Conservation (phyloP, 2,797 vertebrate genomes). For the Thunnus albacares region DNA sequence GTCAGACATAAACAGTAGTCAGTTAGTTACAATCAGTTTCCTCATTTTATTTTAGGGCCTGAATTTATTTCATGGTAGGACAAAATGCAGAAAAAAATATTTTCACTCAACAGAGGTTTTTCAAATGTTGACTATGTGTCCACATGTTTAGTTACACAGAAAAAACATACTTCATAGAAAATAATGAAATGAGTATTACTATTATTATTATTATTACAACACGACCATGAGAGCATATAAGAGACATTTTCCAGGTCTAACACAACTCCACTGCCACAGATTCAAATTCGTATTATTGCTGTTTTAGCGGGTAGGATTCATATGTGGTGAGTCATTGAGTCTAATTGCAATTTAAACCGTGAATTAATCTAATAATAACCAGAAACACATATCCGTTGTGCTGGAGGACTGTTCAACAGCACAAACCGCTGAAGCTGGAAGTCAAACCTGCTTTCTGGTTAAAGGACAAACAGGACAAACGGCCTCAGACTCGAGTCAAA, state of each 20-base stretch:
- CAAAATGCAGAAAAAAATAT: not conserved
- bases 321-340: constrained; percentile 34
- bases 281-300: not conserved
- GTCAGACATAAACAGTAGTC: no score
- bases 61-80: not conserved
- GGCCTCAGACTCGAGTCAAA: not conserved
- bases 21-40: not conserved
- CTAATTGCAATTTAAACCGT: constrained; percentile 41
- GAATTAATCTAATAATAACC: constrained; percentile 48
- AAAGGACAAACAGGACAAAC: constrained; percentile 8
- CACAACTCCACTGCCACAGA: not conserved
- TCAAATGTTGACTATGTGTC: no score
- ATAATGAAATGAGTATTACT: not conserved
- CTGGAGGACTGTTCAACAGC: not conserved
- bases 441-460: not conserved
- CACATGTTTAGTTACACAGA: no score
- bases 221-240: no score
- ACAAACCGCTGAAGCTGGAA: not conserved
- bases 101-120: no score
- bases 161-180: not conserved
- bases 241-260: not conserved
- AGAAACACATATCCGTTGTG: constrained; percentile 25
- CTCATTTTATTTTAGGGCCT: not conserved
- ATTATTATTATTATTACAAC: not conserved
- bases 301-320: not conserved